Conservation (phyloP, 2,888 invertebrate genomes). For the Dicyrtomina minuta region DNA sequence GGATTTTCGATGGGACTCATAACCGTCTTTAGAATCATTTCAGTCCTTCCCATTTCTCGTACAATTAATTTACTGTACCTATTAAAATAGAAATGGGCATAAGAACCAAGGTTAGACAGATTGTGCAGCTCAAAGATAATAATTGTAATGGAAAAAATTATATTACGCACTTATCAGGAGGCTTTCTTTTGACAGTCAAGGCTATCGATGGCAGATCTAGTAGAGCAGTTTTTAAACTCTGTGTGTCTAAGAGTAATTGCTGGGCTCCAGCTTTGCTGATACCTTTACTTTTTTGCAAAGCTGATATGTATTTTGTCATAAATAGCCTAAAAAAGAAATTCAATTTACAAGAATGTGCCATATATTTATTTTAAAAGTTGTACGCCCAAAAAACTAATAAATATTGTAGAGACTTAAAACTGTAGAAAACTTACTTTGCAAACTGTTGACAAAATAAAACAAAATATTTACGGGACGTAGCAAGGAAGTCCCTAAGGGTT, state of each 20-base stretch:
- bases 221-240: constrained; percentile 89
- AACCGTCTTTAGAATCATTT: constrained; percentile 97
- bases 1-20: constrained; percentile 87
- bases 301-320: constrained; percentile 90
- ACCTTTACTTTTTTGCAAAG: constrained; percentile 86
- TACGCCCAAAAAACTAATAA: too few species aligned
- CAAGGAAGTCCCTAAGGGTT: constrained; percentile 81
- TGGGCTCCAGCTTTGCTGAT: constrained; percentile 89
- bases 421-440: constrained; percentile 70
- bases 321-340: constrained; percentile 67
- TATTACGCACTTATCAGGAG: constrained; percentile 74
- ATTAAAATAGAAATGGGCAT: constrained; percentile 19
- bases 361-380: too few species aligned
- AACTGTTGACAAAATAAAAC: constrained; percentile 97
- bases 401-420: too few species aligned
- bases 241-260: constrained; percentile 88
- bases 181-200: constrained; percentile 81
- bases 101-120: not conserved
- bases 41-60: constrained; percentile 93
- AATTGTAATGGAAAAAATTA: too few species aligned
- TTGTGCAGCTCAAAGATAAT: too few species aligned
- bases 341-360: not conserved
- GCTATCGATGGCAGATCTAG: constrained; percentile 92
- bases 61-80: constrained; percentile 70
- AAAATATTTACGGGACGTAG: constrained; percentile 93